These are phyloP conservation scores for Lymantria dispar DNA, from an alignment of 2,888 invertebrate species.

Conservation along the genomic window DNA sequence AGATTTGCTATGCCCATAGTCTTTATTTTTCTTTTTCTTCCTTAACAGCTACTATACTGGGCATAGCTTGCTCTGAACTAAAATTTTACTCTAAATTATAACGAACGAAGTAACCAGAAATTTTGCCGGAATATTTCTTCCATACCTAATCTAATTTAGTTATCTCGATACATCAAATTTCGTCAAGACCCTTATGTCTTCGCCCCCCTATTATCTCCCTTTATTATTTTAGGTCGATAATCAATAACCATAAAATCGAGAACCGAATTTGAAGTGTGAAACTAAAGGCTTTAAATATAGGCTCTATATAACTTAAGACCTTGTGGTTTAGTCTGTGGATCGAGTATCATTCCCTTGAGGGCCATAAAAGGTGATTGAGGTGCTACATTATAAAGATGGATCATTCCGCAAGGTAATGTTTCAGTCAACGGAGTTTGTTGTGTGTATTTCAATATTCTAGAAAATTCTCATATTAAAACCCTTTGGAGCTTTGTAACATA, in stretches of 20 bases:
- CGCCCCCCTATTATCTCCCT: neutral
- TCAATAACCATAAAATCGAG: neutral
- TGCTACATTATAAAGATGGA: neutral
- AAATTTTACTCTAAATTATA: too few species aligned
- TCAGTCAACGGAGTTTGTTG: neutral
- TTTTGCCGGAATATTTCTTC: too few species aligned
- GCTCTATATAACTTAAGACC: neutral
- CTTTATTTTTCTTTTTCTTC: too few species aligned
- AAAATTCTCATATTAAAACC: neutral
- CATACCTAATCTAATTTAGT: neutral
- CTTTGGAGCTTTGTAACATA: too few species aligned
- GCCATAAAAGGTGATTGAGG: conserved; percentile 1
- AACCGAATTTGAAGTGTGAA: neutral
- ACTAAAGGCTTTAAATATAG: conserved; percentile 1
- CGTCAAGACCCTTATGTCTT: neutral
- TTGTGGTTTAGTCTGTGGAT: neutral
- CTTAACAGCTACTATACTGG: too few species aligned
- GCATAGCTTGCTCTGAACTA: too few species aligned
- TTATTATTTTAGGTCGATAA: neutral
- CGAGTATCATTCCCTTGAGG: neutral
- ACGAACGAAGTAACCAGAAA: too few species aligned
- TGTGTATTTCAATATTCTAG: neutral
- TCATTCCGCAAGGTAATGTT: neutral
- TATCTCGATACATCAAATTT: neutral
- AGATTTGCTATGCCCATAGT: too few species aligned